Evolutionary conservation across 2,797 vertebrate genomes (phyloP), one percentile per base, ranked within the genome.

Genomic region (Protosalanx chinensis): DNA sequence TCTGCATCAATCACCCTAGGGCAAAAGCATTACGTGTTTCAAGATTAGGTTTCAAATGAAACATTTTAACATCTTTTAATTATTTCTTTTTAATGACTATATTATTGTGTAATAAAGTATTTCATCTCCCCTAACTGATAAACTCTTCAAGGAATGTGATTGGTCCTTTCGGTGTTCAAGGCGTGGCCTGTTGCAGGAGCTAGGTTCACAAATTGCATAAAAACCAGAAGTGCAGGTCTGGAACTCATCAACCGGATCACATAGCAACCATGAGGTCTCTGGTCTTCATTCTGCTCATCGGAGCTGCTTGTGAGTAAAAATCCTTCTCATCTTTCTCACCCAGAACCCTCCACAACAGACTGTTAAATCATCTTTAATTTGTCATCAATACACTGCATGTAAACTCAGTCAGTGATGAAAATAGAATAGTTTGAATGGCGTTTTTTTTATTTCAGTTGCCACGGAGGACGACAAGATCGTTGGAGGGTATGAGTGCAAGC

Each of bases 381-480:
- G 5, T n/a, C n/a, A 57, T 23, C 61, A 32, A 69, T 16, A 69
- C 5, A 27, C 30, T 30, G 29, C 12, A 61, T n/a, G 7, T 20
- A n/a, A n/a, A 6, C 16, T 56, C 16, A 56, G 51, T n/a, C 16
- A 56, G 51, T 6, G 51, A 56, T 56, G 51, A n/a, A n/a, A n/a
- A 27, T 59, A 12, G 7, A 27, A 27, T 27, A 27, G 23, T 27
- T 27, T 27, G 23, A 27, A 27, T 27, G 59, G 15, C 30, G 13
- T 29, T 33, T 56, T 15, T 66, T 33, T 73, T 6, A 15, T 32
- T 61, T 6, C 64, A 72, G 75, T 73, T 29, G 75, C 77, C 20
- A 13, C 37, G 49, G 76, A 73, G 23, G 78, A 74, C 5, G 79
- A 76, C 6, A 80, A 81, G 71, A 88, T 88, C 5, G 78, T 86